Percentiles rank a stretch among this genome's conserved stretches.
phyloP scores from a whole-genome alignment of 1,140 invertebrate genomes.

The Adelges cooleyi region DNA sequence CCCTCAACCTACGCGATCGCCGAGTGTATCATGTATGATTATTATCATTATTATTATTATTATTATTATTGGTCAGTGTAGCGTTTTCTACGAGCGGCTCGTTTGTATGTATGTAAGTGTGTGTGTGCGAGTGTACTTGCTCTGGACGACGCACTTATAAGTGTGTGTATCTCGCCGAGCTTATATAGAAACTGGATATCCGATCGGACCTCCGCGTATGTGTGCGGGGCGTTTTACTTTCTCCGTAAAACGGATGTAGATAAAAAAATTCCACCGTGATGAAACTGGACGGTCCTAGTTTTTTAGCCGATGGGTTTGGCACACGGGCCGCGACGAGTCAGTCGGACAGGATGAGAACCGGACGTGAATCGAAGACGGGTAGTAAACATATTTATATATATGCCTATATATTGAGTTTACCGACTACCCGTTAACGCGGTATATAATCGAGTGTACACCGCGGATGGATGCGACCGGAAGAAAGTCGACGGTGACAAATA shows the following conservation, averaged over 20 bases:
- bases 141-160: background rate
- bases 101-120: no score
- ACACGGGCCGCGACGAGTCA: background rate
- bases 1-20: no score
- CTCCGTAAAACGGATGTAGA: conserved; percentile 20
- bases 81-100: no score
- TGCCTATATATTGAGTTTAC: no score
- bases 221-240: conserved; percentile 20
- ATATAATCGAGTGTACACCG: no score
- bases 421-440: no score
- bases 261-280: background rate
- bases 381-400: no score
- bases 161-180: background rate
- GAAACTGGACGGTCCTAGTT: conserved; percentile 9
- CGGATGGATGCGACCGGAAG: no score
- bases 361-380: background rate
- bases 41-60: no score
- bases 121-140: background rate
- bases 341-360: background rate
- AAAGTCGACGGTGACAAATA: no score
- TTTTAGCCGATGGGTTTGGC: background rate
- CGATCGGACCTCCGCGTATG: background rate
- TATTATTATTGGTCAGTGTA: no score
- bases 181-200: conserved; percentile 9
- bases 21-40: no score